phyloP scores from a whole-genome alignment of 2,113 vertebrate genomes.

The Oxyruncus cristatus region DNA sequence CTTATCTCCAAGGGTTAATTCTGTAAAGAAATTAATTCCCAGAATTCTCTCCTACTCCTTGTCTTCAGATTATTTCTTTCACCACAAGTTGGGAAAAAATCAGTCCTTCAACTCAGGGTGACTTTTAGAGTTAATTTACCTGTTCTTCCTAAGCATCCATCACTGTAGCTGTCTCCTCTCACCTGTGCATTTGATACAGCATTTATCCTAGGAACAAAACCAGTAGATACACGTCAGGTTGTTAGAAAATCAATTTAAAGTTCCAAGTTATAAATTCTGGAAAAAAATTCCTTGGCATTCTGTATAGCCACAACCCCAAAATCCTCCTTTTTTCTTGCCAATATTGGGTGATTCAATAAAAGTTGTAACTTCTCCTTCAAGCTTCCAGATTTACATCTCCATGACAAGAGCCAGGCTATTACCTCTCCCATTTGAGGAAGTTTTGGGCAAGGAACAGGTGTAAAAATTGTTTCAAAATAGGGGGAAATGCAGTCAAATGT shows the following conservation, averaged over 20 bases:
- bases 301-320: background rate
- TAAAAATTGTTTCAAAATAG: background rate
- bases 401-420: background rate
- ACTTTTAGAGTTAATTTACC: conserved; percentile 67
- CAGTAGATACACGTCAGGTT: background rate
- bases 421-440: background rate
- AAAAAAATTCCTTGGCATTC: background rate
- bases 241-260: background rate
- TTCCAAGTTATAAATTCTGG: background rate
- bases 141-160: conserved; percentile 88
- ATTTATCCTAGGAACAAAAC: conserved; percentile 82
- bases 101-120: background rate
- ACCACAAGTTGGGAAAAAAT: background rate
- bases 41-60: background rate
- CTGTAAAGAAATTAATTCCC: background rate
- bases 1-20: background rate
- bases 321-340: background rate
- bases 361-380: background rate
- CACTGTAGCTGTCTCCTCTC: conserved; percentile 88
- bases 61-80: background rate
- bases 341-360: background rate
- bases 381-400: background rate
- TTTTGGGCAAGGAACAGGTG: background rate
- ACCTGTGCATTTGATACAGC: conserved; percentile 93
- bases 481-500: background rate